Percentiles rank a stretch among this genome's conserved stretches.
Conservation (phyloP, 2,113 vertebrate genomes). For the Chroicocephalus ridibundus region DNA sequence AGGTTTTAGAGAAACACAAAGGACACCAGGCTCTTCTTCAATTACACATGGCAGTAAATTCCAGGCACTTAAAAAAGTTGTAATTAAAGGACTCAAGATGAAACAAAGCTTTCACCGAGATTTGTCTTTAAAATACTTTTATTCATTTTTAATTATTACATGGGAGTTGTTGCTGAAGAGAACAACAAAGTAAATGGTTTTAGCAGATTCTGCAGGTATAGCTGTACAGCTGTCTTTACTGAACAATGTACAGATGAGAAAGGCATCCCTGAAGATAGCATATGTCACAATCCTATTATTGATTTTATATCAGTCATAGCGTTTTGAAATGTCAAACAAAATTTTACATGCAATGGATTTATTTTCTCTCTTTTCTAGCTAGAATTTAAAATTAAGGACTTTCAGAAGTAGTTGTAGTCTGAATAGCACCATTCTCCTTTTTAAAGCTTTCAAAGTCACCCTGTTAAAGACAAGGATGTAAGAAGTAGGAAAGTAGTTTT, state of each 20-base stretch:
- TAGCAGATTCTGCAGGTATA: neutral
- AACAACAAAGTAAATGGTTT: neutral
- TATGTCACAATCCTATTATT: neutral
- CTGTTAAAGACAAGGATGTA: neutral
- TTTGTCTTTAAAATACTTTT: neutral
- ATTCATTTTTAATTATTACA: neutral
- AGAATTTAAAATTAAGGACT: neutral
- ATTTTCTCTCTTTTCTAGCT: neutral
- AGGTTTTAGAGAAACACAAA: neutral
- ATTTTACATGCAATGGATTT: neutral
- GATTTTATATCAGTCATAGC: neutral
- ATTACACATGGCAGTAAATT: neutral
- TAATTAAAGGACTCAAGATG: neutral
- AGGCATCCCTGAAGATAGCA: neutral
- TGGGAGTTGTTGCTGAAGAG: neutral
- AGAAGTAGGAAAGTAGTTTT: neutral
- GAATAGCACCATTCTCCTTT: neutral
- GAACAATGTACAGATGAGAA: neutral
- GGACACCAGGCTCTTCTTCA: neutral
- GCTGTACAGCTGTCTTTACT: neutral
- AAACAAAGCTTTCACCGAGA: neutral
- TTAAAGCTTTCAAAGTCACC: conserved; percentile 47
- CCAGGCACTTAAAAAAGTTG: neutral
- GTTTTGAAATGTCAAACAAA: conserved; percentile 6
- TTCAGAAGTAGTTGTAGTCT: neutral